phyloP scores from a whole-genome alignment of 2,113 vertebrate genomes.

The Elaphurus davidianus region DNA sequence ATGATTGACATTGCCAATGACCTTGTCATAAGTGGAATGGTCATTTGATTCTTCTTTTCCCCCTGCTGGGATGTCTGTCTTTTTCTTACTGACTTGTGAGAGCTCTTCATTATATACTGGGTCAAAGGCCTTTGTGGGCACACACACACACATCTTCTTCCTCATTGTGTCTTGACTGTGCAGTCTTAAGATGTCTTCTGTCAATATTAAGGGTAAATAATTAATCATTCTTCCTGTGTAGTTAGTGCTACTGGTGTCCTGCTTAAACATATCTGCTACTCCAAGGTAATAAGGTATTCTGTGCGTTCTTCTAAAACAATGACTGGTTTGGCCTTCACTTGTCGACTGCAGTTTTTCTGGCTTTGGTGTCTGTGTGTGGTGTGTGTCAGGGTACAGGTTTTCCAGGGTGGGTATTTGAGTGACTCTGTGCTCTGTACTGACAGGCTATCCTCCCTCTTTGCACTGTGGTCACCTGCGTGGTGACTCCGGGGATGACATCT shows the following conservation, averaged over 20 bases:
- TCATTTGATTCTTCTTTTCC: not conserved
- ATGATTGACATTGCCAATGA: fast-evolving
- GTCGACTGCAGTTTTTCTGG: fast-evolving
- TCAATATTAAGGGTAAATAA: not conserved
- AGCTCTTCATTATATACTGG: fast-evolving
- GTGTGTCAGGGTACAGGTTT: fast-evolving
- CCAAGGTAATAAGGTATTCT: fast-evolving
- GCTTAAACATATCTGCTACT: not conserved
- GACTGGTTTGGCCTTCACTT: fast-evolving
- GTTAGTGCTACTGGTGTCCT: not conserved
- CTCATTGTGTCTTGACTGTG: fast-evolving
- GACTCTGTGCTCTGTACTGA: fast-evolving
- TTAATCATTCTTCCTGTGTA: not conserved
- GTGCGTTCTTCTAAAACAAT: fast-evolving
- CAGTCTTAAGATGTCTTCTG: fast-evolving
- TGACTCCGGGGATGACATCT: fast-evolving
- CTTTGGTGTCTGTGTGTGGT: fast-evolving
- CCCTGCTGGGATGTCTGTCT: not conserved
- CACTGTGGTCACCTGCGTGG: fast-evolving
- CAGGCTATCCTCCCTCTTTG: fast-evolving
- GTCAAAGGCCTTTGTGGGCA: not conserved
- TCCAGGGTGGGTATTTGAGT: fast-evolving
- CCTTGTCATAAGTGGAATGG: not conserved
- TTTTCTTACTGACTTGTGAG: not conserved
- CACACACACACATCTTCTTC: not conserved